Evolutionary conservation across 2,888 invertebrate species (phyloP).

Genomic region (Orthosia gothica): DNA sequence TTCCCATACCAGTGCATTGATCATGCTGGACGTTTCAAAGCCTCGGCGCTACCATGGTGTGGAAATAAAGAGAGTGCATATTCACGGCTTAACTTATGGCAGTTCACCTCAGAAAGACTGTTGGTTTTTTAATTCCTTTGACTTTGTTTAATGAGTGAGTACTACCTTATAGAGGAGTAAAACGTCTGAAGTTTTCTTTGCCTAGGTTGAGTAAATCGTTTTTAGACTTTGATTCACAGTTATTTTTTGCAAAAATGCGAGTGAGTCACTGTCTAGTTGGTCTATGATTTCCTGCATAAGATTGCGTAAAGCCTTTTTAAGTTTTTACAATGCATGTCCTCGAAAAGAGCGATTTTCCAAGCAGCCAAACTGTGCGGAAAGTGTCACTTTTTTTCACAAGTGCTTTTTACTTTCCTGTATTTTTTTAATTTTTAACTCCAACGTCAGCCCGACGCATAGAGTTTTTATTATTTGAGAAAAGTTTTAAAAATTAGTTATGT

Average conservation of each 20-base stretch:
- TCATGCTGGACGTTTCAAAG: conserved; percentile 35
- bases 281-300: not conserved
- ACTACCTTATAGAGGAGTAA: conserved; percentile 22
- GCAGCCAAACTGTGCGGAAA: too few species aligned
- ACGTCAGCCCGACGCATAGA: too few species aligned
- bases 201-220: conserved; percentile 17
- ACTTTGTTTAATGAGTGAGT: conserved; percentile 63
- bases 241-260: not conserved
- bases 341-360: too few species aligned
- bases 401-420: too few species aligned
- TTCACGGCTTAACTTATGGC: conserved; percentile 53
- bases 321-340: too few species aligned
- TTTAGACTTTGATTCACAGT: conserved; percentile 15
- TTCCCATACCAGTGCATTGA: too few species aligned
- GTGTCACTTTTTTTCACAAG: too few species aligned
- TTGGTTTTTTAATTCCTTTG: conserved; percentile 63
- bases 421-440: too few species aligned
- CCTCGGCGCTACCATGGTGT: conserved; percentile 14
- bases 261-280: not conserved
- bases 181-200: conserved; percentile 44
- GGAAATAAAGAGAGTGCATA: conserved; percentile 60
- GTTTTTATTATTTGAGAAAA: too few species aligned
- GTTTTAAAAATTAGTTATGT: too few species aligned
- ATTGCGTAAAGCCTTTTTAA: not conserved
- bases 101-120: conserved; percentile 36